Base-by-base conservation (phyloP, 1,140 invertebrate genomes). In the Cherax destructor region DNA sequence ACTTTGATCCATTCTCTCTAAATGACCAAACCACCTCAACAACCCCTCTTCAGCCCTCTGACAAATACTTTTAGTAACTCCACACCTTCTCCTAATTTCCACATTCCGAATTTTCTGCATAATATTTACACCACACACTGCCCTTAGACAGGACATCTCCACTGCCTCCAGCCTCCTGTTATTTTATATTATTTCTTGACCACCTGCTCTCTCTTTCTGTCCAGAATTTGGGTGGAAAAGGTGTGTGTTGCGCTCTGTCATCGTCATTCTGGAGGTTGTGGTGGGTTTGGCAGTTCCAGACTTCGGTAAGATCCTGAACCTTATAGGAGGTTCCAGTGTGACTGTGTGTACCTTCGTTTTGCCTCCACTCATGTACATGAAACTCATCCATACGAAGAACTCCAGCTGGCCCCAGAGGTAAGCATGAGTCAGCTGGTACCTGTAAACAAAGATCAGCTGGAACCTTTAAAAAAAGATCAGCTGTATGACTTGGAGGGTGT, bases 281-380 rank as follows among this genome's bases (percentile, higher is more conserved):
- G 95, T 98, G 4, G 98, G 96, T 0, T 97, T 98, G 94, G 96
- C 96, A 5, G 96, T 99, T 1, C 98, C 98, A 0, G 95, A 96
- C 92, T 99, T 99, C 94, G 98, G 98, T 92, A 95, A 98, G 24
- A 96, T 99, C 7, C 97, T 99, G 96, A 96, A 97, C 50, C 95
- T 99, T 5, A 96, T 99, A 6, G 98, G 98, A 21, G 97, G 97
- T 0, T 96, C 98, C 0, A 98, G 97, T 0, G 97, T 97, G 0
- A 97, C 97, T 0, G 94, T 98, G 5, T 96, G 98, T 87, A 96
- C 96, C 4, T 98, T 98, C 91, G 95, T 99, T 30, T 95, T 98
- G 49, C 98, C 98, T 0, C 97, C 97, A 1, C 92, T 99, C 41
- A 96, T 99, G 92, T 98, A 98, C 94, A 94, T 97, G 93, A 96